phyloP scores from a whole-genome alignment of 2,797 vertebrate genomes.

The Sebastes taczanowskii region DNA sequence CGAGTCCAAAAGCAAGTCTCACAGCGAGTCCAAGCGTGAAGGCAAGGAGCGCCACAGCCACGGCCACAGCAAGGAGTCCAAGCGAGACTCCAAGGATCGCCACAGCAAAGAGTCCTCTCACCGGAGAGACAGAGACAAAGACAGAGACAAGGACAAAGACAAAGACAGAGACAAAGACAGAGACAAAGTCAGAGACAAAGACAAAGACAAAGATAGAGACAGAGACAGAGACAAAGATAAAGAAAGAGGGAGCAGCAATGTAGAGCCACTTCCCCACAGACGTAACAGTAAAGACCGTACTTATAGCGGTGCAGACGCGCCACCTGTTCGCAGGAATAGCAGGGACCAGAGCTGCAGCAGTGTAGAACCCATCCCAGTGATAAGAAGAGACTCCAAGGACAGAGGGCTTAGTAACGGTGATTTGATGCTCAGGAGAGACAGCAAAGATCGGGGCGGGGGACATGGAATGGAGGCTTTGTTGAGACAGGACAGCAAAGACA shows the following conservation, averaged over 20 bases:
- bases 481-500: conserved; percentile 92
- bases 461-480: conserved; percentile 72
- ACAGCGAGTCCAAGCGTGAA: conserved; percentile 80
- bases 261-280: conserved; percentile 80
- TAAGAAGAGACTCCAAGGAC: conserved; percentile 81
- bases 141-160: conserved; percentile 82
- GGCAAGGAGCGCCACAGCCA: conserved; percentile 78
- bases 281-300: conserved; percentile 79
- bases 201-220: conserved; percentile 82
- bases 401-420: conserved; percentile 72
- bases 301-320: conserved; percentile 59
- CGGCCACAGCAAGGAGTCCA: conserved; percentile 81
- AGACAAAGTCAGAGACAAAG: conserved; percentile 79
- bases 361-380: conserved; percentile 82
- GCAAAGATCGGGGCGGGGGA: conserved; percentile 68
- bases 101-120: conserved; percentile 81
- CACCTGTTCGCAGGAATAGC: conserved; percentile 68
- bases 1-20: conserved; percentile 78
- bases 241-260: conserved; percentile 83
- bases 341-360: conserved; percentile 81
- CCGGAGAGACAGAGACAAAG: conserved; percentile 76
- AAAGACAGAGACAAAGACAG: conserved; percentile 80
- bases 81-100: conserved; percentile 81
- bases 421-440: conserved; percentile 70
- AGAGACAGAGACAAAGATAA: conserved; percentile 83